Base-by-base conservation (phyloP, 2,797 vertebrate genomes). In the Paedocypris micromegethes region DNA sequence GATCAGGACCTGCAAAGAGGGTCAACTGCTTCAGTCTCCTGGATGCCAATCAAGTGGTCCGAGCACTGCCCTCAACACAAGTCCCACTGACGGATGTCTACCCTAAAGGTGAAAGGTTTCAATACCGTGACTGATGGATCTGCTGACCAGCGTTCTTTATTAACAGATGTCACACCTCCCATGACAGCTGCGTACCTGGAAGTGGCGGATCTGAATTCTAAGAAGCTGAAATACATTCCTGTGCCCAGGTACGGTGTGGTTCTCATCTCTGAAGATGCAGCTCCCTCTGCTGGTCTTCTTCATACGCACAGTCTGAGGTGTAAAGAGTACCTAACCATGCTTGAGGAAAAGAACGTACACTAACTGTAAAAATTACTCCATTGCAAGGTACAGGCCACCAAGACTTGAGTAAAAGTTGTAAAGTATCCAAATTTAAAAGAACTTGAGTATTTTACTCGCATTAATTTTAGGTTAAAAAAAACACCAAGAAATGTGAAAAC, bases 211-310 rank as follows among this genome's bases (percentile, higher is more conserved):
- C 89, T 98, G 65, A 95, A 88, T 81, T 88, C 91, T 58, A 98
- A 98, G 82, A 98, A 92, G 83, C 81, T 99, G 66, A 96, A 96
- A 85, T 99, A 98, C 59, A 91, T 99, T 76, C 90, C 95, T 23
- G 83, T 99, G 58, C 95, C 95, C 1, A 91, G 94, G 97, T 98
- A 91, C 90, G 69, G 6, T 9, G 39, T 38, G 3, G 39, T 8
- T 47, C 57, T 43, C 9, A 2, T 43, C 54, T 66, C 2, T 70
- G 9, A 68, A 46, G 23, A 64, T 62, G 6, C 41, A 75, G 72
- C 42, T 54, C 72, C 70, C 60, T 72, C 75, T 67, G 50, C 47
- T 71, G 71, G 59, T 64, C 51, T 66, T 0, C 3, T 4, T 4
- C 49, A n/a, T 64, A 45, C 4, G 9, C 9, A 1, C 9, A 23